Conservation (phyloP, 2,113 vertebrate genomes). For the Callaeas wilsoni region DNA sequence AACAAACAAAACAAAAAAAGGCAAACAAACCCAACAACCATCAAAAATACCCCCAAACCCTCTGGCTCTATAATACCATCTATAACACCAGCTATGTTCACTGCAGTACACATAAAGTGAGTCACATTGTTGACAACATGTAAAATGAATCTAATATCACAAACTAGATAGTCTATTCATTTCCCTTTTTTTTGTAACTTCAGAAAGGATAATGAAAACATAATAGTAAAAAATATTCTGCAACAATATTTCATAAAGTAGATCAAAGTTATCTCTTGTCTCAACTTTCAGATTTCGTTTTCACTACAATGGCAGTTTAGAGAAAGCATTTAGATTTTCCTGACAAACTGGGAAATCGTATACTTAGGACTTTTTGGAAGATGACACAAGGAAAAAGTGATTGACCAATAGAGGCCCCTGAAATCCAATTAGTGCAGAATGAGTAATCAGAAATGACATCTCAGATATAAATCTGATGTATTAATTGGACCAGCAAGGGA, state of each 20-base stretch:
- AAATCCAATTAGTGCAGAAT: constrained; percentile 27
- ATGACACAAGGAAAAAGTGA: constrained; percentile 35
- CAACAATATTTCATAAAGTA: neutral
- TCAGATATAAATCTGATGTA: neutral
- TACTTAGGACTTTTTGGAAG: neutral
- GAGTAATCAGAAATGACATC: neutral
- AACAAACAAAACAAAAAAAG: neutral
- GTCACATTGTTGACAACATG: neutral
- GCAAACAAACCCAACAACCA: accelerated
- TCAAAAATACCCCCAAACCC: neutral
- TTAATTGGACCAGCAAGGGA: constrained; percentile 35
- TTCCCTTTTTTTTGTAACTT: neutral
- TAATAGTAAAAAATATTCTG: neutral
- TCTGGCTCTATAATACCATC: neutral
- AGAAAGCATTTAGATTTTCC: neutral
- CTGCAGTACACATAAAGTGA: neutral
- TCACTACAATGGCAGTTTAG: neutral
- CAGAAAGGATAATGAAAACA: neutral
- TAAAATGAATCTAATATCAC: neutral
- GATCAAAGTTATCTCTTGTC: neutral
- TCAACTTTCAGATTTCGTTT: constrained; percentile 14
- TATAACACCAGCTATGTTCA: neutral
- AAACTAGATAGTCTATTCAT: neutral
- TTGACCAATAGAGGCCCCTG: constrained; percentile 3
- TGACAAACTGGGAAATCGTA: neutral